phyloP scores from a whole-genome alignment of 2,797 vertebrate species.

The Sarcophilus harrisii region DNA sequence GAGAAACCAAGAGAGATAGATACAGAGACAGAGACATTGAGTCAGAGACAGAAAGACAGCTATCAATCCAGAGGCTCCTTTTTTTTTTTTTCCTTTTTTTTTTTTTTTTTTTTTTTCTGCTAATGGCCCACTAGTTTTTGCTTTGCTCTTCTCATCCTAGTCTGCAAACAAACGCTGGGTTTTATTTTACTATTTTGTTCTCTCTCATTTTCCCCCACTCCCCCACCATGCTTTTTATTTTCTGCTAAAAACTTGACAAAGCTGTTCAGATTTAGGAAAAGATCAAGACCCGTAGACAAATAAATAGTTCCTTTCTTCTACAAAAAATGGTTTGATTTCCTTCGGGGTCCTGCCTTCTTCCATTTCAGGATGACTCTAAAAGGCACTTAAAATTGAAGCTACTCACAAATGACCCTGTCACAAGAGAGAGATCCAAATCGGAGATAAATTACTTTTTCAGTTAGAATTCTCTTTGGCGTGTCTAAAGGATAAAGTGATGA shows the following conservation, averaged over 20 bases:
- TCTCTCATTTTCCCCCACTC: too few species aligned
- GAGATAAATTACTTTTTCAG: conserved; percentile 33
- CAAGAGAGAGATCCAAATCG: background rate
- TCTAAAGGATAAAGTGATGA: conserved; percentile 46
- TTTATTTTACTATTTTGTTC: background rate
- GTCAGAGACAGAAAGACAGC: background rate
- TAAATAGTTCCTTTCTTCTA: background rate
- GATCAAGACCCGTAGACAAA: conserved; percentile 3
- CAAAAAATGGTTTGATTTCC: background rate
- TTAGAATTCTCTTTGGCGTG: conserved; percentile 39
- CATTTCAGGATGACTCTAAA: conserved; percentile 35
- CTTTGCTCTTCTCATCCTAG: background rate
- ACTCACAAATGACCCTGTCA: conserved; percentile 23
- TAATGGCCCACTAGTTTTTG: background rate
- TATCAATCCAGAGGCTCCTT: background rate
- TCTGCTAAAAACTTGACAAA: background rate
- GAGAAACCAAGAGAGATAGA: background rate
- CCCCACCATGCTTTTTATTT: background rate
- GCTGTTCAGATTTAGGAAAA: conserved; percentile 17
- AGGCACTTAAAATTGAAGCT: background rate
- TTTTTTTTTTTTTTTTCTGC: background rate
- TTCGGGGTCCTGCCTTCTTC: background rate
- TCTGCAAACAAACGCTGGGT: background rate
- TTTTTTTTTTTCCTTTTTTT: background rate
- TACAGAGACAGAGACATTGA: background rate